Percentiles rank a stretch among this genome's conserved stretches.
phyloP scores from a whole-genome alignment of 2,888 invertebrate genomes.

The Cheilosia variabilis region DNA sequence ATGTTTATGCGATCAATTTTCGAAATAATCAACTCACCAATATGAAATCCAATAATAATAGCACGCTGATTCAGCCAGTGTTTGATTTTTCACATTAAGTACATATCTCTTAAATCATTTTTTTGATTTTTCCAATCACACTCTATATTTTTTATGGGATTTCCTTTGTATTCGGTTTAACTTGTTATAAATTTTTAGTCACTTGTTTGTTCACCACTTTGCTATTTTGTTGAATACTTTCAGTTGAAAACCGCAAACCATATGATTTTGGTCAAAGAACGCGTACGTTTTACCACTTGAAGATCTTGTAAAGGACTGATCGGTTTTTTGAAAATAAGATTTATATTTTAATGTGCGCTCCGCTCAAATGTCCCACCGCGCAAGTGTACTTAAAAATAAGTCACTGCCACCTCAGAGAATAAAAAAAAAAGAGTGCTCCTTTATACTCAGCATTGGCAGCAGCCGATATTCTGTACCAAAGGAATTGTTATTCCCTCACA shows the following conservation, averaged over 20 bases:
- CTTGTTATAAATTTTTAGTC: not conserved
- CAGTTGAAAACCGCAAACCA: slow-evolving; percentile 31
- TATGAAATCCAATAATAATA: slow-evolving; percentile 53
- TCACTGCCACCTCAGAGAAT: slow-evolving; percentile 75
- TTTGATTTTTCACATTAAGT: slow-evolving; percentile 32
- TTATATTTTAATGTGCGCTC: slow-evolving; percentile 81
- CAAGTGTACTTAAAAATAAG: slow-evolving; percentile 75
- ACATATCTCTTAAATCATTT: slow-evolving; percentile 8
- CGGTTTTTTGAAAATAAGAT: slow-evolving; percentile 79
- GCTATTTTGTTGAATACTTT: not conserved
- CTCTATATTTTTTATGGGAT: not conserved
- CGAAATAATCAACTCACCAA: slow-evolving; percentile 59
- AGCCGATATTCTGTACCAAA: slow-evolving; percentile 65
- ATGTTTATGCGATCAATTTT: slow-evolving; percentile 30
- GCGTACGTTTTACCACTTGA: slow-evolving; percentile 80
- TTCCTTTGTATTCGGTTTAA: slow-evolving; percentile 7
- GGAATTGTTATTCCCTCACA: slow-evolving; percentile 71
- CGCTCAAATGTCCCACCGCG: slow-evolving; percentile 73
- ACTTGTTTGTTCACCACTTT: slow-evolving; percentile 24
- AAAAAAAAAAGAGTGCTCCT: slow-evolving; percentile 57
- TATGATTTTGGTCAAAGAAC: slow-evolving; percentile 21
- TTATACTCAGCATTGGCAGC: slow-evolving; percentile 71
- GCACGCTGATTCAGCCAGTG: slow-evolving; percentile 41
- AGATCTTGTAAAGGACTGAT: slow-evolving; percentile 83
- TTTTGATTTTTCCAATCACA: not conserved